Percentiles rank a stretch among this genome's conserved stretches.
Conservation (phyloP, 2,113 vertebrate species). For the Hoplias malabaricus region DNA sequence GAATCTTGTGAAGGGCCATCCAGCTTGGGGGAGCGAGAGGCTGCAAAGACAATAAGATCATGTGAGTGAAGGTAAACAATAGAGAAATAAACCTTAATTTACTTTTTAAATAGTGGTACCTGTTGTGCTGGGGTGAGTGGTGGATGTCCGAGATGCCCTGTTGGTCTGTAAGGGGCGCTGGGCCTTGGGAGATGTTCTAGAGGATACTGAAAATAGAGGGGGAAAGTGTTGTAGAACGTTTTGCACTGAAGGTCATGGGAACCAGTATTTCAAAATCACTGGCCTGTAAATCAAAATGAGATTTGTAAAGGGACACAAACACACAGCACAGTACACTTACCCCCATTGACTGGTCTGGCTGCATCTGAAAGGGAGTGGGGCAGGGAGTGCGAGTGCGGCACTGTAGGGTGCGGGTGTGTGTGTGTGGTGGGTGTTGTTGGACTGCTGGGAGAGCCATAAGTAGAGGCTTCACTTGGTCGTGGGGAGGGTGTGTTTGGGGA, state of each 20-base stretch:
- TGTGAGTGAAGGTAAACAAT: background rate
- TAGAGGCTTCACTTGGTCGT: constrained; percentile 63
- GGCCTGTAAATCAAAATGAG: background rate
- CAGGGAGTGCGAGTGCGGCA: constrained; percentile 60
- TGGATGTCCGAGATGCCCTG: constrained; percentile 68
- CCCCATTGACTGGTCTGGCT: constrained; percentile 71
- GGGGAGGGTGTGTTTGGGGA: constrained; percentile 62
- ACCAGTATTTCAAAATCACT: no score
- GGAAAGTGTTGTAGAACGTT: no score
- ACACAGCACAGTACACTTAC: constrained; percentile 46
- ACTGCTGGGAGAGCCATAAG: constrained; percentile 44
- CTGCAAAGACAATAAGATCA: background rate
- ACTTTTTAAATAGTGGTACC: constrained; percentile 50
- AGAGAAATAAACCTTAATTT: no score
- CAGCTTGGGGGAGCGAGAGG: background rate
- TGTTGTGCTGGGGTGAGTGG: constrained; percentile 72
- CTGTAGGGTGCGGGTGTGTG: constrained; percentile 27
- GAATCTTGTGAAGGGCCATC: background rate
- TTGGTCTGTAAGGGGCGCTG: constrained; percentile 81
- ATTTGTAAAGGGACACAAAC: background rate
- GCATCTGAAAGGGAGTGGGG: constrained; percentile 70
- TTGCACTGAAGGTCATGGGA: no score
- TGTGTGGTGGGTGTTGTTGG: constrained; percentile 48
- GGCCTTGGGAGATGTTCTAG: constrained; percentile 87
- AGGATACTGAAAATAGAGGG: constrained; percentile 62